phyloP scores from a whole-genome alignment of 2,797 vertebrate species.

The Meda fulgida region DNA sequence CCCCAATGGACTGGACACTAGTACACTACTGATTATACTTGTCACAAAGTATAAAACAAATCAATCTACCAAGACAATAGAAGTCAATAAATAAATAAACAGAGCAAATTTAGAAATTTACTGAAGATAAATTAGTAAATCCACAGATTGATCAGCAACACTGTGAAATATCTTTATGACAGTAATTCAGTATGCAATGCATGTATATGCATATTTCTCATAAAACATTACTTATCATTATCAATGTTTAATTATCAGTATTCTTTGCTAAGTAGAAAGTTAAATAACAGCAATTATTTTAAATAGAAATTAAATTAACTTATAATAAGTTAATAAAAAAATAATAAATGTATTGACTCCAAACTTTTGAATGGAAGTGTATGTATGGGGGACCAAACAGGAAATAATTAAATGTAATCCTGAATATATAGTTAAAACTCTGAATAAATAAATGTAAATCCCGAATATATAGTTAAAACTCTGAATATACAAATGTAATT shows the following conservation, averaged over 20 bases:
- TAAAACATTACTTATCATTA: background rate
- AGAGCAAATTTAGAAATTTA: background rate
- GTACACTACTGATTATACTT: background rate
- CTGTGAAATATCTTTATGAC: background rate
- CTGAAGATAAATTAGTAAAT: background rate
- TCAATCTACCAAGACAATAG: background rate
- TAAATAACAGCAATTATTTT: background rate
- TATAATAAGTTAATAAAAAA: too few relatives aligned
- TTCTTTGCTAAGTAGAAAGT: background rate
- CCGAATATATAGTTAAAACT: too few relatives aligned
- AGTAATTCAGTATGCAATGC: background rate
- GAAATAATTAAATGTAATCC: too few relatives aligned
- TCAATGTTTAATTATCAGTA: background rate
- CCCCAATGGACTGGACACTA: background rate
- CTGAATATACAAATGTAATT: too few relatives aligned
- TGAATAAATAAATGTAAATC: too few relatives aligned
- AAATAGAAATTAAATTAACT: background rate
- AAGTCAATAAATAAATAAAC: background rate
- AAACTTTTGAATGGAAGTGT: background rate
- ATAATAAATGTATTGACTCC: background rate
- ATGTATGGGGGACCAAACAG: too few relatives aligned
- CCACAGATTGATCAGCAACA: background rate
- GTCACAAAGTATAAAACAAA: background rate
- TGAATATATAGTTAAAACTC: too few relatives aligned
- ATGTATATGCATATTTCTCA: background rate